A percentile compares a stretch with the other conserved stretches of the same genome.
These are phyloP conservation scores for Ooceraea biroi DNA, from an alignment of 1,140 invertebrate species.

Conservation along the genomic window DNA sequence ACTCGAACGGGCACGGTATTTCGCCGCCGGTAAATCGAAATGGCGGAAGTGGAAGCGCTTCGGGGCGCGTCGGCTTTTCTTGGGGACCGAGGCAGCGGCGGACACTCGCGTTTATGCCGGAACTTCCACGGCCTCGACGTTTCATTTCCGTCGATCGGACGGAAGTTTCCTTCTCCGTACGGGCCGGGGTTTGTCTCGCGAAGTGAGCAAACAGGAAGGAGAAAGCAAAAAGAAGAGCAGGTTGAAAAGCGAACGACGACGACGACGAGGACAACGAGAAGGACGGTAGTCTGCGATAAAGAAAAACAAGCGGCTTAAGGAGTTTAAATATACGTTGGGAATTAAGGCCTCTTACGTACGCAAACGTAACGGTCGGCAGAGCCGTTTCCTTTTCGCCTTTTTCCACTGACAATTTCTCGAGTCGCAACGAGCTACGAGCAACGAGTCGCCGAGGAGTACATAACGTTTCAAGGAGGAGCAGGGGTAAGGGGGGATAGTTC, in stretches of 20 bases:
- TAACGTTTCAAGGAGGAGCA: slow-evolving; percentile 3
- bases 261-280: slow-evolving; percentile 37
- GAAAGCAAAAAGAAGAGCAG: slow-evolving; percentile 42
- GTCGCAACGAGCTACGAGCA: neutral
- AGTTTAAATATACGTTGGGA: slow-evolving; percentile 78
- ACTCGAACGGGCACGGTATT: slow-evolving; percentile 24
- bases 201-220: slow-evolving; percentile 64
- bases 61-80: slow-evolving; percentile 61
- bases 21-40: slow-evolving; percentile 54
- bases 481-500: slow-evolving; percentile 38
- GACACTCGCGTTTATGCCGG: slow-evolving; percentile 70
- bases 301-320: slow-evolving; percentile 72
- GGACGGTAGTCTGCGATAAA: slow-evolving; percentile 7
- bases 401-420: slow-evolving; percentile 33
- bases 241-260: neutral
- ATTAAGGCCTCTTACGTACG: slow-evolving; percentile 71
- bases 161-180: slow-evolving; percentile 73
- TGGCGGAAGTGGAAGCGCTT: slow-evolving; percentile 49
- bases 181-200: slow-evolving; percentile 68
- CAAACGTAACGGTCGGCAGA: slow-evolving; percentile 43
- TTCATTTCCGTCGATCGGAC: slow-evolving; percentile 77
- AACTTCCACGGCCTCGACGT: slow-evolving; percentile 71
- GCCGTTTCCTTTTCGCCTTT: slow-evolving; percentile 26
- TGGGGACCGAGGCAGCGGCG: slow-evolving; percentile 39
- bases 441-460: neutral